These are phyloP conservation scores for Zosterops pallidus DNA, from an alignment of 2,113 vertebrate genomes.

Conservation along the genomic window DNA sequence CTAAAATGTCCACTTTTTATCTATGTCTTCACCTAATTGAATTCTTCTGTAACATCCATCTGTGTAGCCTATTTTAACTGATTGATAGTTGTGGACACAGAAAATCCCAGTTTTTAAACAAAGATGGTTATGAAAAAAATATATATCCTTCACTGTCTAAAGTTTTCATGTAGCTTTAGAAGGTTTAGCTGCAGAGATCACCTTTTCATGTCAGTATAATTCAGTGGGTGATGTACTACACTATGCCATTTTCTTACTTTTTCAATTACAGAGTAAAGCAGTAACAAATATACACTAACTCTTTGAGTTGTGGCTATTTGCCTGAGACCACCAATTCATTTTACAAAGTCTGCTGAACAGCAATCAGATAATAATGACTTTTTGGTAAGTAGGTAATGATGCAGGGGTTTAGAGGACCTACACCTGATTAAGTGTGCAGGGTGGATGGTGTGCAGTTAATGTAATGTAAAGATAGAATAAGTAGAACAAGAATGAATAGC, in stretches of 20 bases:
- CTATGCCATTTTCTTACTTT: background rate
- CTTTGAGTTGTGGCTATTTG: background rate
- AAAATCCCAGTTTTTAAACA: background rate
- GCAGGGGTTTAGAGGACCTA: background rate
- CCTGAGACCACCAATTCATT: conserved; percentile 26
- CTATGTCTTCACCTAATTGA: background rate
- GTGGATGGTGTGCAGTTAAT: background rate
- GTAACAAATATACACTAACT: background rate
- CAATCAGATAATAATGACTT: conserved; percentile 54
- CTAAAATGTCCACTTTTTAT: background rate
- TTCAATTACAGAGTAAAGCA: background rate
- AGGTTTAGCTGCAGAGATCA: background rate
- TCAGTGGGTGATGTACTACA: background rate
- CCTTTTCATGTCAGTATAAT: background rate
- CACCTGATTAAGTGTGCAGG: conserved; percentile 27
- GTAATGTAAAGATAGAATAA: conserved; percentile 18
- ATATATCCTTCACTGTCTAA: background rate
- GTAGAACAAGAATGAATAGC: conserved; percentile 31
- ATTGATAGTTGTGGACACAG: background rate
- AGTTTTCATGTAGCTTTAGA: background rate
- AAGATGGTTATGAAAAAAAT: background rate
- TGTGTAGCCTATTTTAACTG: background rate
- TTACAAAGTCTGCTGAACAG: conserved; percentile 23
- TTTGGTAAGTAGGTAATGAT: conserved; percentile 27
- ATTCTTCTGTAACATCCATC: background rate